A percentile compares a stretch with the other conserved stretches of the same genome.
phyloP scores from a whole-genome alignment of 2,797 vertebrate genomes.

The Darevskia nairensis region DNA sequence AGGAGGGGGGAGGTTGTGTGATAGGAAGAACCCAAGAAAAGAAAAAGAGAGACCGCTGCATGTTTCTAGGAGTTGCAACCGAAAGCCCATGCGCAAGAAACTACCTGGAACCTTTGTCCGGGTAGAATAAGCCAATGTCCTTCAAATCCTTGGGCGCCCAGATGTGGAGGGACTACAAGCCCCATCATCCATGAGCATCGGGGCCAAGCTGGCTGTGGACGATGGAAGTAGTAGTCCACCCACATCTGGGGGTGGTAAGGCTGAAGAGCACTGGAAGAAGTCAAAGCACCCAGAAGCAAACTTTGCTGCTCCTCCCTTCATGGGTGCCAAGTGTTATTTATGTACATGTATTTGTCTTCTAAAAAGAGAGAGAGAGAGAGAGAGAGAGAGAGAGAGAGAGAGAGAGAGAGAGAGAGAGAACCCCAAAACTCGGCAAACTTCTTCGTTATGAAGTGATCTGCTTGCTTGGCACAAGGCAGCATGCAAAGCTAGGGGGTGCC shows the following conservation, averaged over 20 bases:
- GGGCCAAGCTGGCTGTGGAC: no score
- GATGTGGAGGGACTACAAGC: no score
- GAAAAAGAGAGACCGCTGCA: constrained; percentile 41
- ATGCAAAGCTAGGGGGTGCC: constrained; percentile 90
- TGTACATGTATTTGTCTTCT: constrained; percentile 40
- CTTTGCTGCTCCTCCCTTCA: constrained; percentile 44
- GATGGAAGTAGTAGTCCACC: no score
- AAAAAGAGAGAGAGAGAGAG: not conserved
- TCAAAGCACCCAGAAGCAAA: constrained; percentile 52
- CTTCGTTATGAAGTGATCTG: constrained; percentile 64
- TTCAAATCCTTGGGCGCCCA: no score
- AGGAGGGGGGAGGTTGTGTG: not conserved
- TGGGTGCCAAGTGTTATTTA: constrained; percentile 46
- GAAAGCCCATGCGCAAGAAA: constrained; percentile 64
- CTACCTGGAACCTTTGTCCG: constrained; percentile 64
- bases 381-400: no score
- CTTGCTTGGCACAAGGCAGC: constrained; percentile 91
- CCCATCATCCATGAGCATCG: no score
- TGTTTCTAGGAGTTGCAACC: constrained; percentile 52
- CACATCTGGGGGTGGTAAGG: no score
- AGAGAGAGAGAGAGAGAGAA: no score
- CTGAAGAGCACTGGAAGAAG: no score
- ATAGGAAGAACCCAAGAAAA: constrained; percentile 43
- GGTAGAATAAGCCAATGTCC: constrained; percentile 54
- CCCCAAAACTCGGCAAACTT: constrained; percentile 23